Evolutionary conservation across 2,888 invertebrate species (phyloP).

Genomic region (Leptopterna dolabrata): DNA sequence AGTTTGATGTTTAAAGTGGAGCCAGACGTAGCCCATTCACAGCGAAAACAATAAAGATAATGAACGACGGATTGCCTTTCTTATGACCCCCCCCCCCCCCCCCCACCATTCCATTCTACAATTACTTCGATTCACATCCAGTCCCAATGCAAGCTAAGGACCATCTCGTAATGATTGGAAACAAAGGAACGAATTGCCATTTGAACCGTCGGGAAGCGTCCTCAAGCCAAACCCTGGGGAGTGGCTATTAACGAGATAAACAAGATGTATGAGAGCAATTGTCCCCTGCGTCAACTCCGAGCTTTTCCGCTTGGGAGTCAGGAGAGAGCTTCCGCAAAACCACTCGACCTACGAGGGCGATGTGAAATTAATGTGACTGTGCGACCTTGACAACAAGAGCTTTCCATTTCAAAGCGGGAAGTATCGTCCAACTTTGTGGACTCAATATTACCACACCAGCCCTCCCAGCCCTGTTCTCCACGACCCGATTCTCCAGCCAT

Average conservation of each 20-base stretch:
- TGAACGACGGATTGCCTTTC: no score
- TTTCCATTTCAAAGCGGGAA: background rate
- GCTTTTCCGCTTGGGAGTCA: background rate
- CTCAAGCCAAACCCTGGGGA: conserved; percentile 4
- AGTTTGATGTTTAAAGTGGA: no score
- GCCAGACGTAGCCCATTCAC: no score
- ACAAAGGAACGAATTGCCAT: background rate
- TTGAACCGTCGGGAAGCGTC: background rate
- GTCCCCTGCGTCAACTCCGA: background rate
- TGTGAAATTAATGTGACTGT: no score
- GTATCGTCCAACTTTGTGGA: conserved; percentile 14
- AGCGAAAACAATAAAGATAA: no score
- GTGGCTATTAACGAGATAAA: conserved; percentile 51
- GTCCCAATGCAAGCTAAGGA: no score
- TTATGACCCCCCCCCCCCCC: no score
- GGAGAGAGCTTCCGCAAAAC: conserved; percentile 6
- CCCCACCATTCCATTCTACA: background rate
- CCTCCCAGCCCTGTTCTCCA: background rate
- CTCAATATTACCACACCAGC: background rate
- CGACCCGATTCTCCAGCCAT: background rate
- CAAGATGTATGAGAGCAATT: conserved; percentile 42
- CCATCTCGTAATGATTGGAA: background rate
- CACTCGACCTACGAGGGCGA: background rate
- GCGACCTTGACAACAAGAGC: background rate
- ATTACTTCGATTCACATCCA: no score